A percentile compares a stretch with the other conserved stretches of the same genome.
These are phyloP conservation scores for Ecdyonurus torrentis DNA, from an alignment of 2,888 invertebrate species.

Conservation along the genomic window DNA sequence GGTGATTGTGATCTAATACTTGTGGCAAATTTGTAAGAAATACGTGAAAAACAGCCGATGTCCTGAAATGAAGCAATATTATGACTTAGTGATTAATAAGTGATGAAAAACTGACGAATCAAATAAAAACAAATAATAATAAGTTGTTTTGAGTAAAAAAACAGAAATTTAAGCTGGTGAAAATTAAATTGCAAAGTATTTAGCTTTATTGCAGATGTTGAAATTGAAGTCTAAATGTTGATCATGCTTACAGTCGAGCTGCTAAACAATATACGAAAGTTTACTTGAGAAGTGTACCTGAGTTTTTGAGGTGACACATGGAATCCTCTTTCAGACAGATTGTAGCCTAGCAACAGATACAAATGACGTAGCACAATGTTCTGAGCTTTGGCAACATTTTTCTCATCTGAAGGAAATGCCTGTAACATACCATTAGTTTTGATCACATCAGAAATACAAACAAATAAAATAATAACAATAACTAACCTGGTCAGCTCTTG, in stretches of 20 bases:
- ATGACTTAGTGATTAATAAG: too few relatives aligned
- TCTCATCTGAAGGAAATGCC: conserved; percentile 78
- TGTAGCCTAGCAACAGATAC: conserved; percentile 83
- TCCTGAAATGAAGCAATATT: conserved; percentile 31
- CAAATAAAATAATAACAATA: conserved; percentile 7
- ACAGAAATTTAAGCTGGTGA: neutral
- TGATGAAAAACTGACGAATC: too few relatives aligned
- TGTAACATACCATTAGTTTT: conserved; percentile 20
- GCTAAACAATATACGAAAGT: too few relatives aligned
- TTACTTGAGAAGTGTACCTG: conserved; percentile 37
- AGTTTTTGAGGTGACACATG: conserved; percentile 76
- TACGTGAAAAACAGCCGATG: conserved; percentile 89
- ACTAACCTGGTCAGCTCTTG: conserved; percentile 49
- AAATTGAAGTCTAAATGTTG: too few relatives aligned
- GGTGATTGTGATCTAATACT: conserved; percentile 88
- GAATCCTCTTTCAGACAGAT: conserved; percentile 76
- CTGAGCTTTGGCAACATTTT: conserved; percentile 58
- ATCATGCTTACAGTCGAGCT: too few relatives aligned
- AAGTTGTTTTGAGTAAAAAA: too few relatives aligned
- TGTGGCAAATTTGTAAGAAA: conserved; percentile 88
- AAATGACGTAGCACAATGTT: conserved; percentile 80
- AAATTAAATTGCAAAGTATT: neutral
- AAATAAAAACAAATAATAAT: too few relatives aligned
- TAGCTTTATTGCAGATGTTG: too few relatives aligned
- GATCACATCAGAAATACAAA: too few relatives aligned